Evolutionary conservation across 2,113 vertebrate genomes (phyloP).

Genomic region (Cricetomys ansorgei): DNA sequence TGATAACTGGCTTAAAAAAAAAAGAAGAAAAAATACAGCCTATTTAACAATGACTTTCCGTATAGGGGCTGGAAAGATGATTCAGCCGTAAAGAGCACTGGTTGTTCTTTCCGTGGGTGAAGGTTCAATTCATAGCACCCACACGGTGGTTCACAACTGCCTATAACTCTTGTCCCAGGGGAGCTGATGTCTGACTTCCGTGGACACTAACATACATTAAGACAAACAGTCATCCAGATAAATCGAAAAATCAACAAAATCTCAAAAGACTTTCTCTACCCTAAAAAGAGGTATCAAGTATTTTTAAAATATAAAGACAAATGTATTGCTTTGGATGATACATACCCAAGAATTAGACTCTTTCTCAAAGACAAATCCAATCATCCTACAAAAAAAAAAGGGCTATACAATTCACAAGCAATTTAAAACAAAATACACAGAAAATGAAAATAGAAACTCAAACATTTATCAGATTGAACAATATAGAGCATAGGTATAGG

Average conservation of each 20-base stretch:
- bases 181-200: not conserved
- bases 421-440: conserved; percentile 29
- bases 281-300: not conserved
- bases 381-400: not conserved
- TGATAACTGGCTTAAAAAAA: not conserved
- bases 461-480: not conserved
- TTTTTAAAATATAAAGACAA: not conserved
- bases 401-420: not conserved
- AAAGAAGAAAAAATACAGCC: not conserved
- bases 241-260: not conserved
- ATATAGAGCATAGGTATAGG: not conserved
- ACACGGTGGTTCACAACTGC: not conserved
- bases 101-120: not conserved
- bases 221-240: not conserved
- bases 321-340: not conserved
- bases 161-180: not conserved
- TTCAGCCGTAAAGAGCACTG: not conserved
- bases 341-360: not conserved
- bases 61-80: not conserved
- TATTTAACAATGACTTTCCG: not conserved
- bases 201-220: not conserved
- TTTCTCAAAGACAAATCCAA: not conserved
- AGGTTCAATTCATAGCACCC: not conserved
- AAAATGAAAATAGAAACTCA: not conserved
- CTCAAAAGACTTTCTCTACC: not conserved